Conservation (phyloP, 2,888 invertebrate species). For the Leptinotarsa haldemani region DNA sequence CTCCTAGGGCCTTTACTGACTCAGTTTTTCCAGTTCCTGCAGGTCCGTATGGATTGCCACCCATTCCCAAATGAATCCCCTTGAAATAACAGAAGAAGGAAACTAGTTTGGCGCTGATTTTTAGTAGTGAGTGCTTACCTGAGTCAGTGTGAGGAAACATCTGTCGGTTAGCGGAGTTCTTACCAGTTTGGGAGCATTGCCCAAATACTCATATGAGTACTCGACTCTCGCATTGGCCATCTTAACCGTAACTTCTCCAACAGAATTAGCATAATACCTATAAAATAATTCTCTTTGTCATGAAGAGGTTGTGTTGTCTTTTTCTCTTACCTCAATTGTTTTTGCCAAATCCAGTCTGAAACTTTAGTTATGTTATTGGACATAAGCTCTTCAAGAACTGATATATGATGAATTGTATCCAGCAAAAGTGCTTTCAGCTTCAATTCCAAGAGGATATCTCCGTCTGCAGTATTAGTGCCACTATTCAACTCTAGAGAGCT, state of each 20-base stretch:
- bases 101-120: background rate
- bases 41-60: conserved; percentile 98
- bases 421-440: conserved; percentile 93
- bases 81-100: conserved; percentile 57
- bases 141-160: conserved; percentile 96
- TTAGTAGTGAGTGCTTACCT: conserved; percentile 67
- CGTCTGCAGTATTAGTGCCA: conserved; percentile 27
- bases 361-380: conserved; percentile 74
- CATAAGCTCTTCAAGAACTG: conserved; percentile 83
- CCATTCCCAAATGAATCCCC: conserved; percentile 94
- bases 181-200: conserved; percentile 94
- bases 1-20: conserved; percentile 95
- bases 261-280: conserved; percentile 77
- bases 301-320: background rate
- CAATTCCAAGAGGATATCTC: conserved; percentile 67
- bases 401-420: conserved; percentile 92
- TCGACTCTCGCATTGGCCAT: conserved; percentile 96
- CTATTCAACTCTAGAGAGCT: conserved; percentile 64
- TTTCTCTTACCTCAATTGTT: conserved; percentile 80
- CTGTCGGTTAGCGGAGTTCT: conserved; percentile 96
- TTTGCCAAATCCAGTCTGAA: conserved; percentile 94
- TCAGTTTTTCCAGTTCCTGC: conserved; percentile 99
- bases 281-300: conserved; percentile 23
- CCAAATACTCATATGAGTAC: conserved; percentile 98
- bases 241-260: conserved; percentile 77